These are phyloP conservation scores for Formicarius rufipectus DNA, from an alignment of 2,113 vertebrate genomes.

Conservation along the genomic window DNA sequence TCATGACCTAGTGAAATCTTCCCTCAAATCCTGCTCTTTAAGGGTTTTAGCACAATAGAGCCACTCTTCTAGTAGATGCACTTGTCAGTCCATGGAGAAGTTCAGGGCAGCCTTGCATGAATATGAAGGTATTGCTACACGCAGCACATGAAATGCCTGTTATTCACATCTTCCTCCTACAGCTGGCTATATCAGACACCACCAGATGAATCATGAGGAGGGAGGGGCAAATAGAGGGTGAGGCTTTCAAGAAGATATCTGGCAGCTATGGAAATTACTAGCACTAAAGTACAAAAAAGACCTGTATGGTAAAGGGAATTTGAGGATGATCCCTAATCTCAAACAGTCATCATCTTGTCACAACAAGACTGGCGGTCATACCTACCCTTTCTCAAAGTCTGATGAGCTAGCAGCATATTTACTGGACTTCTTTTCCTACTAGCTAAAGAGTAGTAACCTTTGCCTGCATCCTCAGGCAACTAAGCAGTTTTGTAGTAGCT, in stretches of 20 bases:
- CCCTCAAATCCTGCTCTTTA: not conserved
- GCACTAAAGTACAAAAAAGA: not conserved
- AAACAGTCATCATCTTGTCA: not conserved
- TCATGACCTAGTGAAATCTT: not conserved
- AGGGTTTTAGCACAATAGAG: not conserved
- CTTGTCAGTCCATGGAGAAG: not conserved
- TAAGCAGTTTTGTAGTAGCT: not conserved
- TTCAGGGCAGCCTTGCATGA: not conserved
- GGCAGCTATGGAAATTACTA: slow-evolving; percentile 1
- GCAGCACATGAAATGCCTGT: not conserved
- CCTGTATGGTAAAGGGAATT: not conserved
- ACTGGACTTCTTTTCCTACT: not conserved
- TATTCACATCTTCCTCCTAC: not conserved
- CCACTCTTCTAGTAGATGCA: not conserved
- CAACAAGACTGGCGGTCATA: not conserved
- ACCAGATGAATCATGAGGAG: not conserved
- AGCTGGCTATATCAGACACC: not conserved
- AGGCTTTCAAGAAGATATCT: not conserved
- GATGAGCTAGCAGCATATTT: not conserved
- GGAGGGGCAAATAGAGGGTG: not conserved
- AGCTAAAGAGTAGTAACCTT: not conserved
- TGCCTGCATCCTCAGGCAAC: not conserved
- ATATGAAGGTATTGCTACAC: not conserved
- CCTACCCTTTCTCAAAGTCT: not conserved
- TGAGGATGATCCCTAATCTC: not conserved